Evolutionary conservation across 2,888 invertebrate genomes (phyloP), one percentile per base, ranked within the genome.

Genomic region (Apomyelois bistriatella): DNA sequence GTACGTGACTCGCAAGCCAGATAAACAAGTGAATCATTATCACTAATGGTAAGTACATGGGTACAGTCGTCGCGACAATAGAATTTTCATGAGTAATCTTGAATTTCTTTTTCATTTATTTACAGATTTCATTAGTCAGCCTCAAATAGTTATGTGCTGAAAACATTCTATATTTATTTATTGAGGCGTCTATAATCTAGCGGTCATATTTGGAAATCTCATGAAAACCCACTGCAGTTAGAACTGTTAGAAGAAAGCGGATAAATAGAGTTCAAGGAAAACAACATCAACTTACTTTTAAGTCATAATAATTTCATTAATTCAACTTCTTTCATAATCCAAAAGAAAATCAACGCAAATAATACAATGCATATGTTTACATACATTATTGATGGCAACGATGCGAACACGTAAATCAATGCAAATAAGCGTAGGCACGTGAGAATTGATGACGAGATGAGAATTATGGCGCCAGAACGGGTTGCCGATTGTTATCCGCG

Each of bases 391-490:
- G 43, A 43, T 42, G 22, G 12, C 22, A 13, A 30, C 10, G 10
- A 15, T 50, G 9, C 51, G 41, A 42, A 42, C 51, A 51, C 32
- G 35, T 28, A 32, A 43, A 42, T 30, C 46, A 54, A 57, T 55
- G 53, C 48, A 56, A 60, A 58, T 58, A 56, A 55, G 54, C 36
- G 48, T 61, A 7, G 32, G 32, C 10, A 69, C 64, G 65, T 70
- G 72, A 65, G 64, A 72, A 74, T 68, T 60, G 61, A 68, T 66
- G 68, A 71, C 68, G 66, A 48, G 53, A 47, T 55, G 53, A 51
- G 57, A 63, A 60, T 58, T 50, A 55, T 55, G 48, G 54, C 58
- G 32, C 42, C 47, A 49, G 40, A 53, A 51, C 48, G 50, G 51
- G 40, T 58, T 53, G 59, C 60, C 56, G 60, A 60, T 61, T 43